phyloP scores from a whole-genome alignment of 2,113 vertebrate species.

The Mionectes macconnelli region DNA sequence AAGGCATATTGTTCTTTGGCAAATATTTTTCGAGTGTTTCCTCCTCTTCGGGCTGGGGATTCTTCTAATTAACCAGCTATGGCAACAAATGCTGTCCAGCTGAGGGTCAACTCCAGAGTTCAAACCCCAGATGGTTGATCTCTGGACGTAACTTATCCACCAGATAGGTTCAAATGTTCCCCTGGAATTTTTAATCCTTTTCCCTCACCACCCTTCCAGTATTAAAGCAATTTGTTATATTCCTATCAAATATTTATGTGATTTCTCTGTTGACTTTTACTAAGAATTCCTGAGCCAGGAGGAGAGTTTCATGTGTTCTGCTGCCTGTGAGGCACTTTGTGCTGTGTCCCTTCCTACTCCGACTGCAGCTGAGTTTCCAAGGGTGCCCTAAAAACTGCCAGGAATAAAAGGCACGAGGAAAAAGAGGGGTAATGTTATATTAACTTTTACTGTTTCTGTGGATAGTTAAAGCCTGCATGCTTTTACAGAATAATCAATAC shows the following conservation, averaged over 20 bases:
- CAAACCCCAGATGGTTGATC: conserved; percentile 62
- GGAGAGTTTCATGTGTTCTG: not conserved
- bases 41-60: not conserved
- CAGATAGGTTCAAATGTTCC: conserved; percentile 69
- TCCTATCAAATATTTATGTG: conserved; percentile 76
- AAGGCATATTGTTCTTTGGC: not conserved
- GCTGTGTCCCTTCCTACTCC: not conserved
- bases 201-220: not conserved
- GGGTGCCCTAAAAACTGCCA: not conserved
- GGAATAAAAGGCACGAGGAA: not conserved
- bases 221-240: conserved; percentile 46
- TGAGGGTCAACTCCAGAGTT: conserved; percentile 49
- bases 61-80: conserved; percentile 48
- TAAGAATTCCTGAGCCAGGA: not conserved
- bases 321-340: not conserved
- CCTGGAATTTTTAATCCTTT: conserved; percentile 8
- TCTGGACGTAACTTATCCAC: not conserved
- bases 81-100: conserved; percentile 22
- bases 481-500: not conserved
- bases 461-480: not conserved
- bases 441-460: not conserved
- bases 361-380: not conserved
- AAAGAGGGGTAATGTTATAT: not conserved
- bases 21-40: conserved; percentile 17
- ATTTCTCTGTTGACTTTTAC: not conserved